Base-by-base conservation (phyloP, 2,797 vertebrate species). In the Melanotaenia maccullochi region DNA sequence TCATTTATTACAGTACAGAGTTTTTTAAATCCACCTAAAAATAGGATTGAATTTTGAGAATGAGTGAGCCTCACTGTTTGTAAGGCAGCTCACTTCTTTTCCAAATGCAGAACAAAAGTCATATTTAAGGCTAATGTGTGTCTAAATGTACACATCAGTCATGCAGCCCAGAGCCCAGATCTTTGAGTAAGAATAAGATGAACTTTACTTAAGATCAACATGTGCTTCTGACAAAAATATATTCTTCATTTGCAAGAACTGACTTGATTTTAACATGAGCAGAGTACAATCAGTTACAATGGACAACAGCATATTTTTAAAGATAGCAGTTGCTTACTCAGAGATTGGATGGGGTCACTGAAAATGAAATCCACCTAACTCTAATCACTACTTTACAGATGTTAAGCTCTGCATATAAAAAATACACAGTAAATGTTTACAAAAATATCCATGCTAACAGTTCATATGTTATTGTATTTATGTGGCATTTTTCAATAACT, bases 1-100 rank as follows among this genome's bases (percentile, higher is more conserved):
- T 7, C 0, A 47, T 76, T 69, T 78, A 78, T 33, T 42, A 24
- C 2, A 13, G 11, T 38, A n/a, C n/a, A 13, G 11, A 13, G 3
- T 38, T 32, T 32, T 32, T 32, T 32, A 32, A 32, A 4, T 32
- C 30, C 3, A 61, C 56, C 76, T 76, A 20, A 71, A 76, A 76
- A 63, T 40, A 51, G 42, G 60, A 36, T 25, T 35, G 71, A 74
- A 79, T 68, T 47, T 44, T 22, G 38, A 14, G 55, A 68, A 63
- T 85, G 40, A 33, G 28, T n/a, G 56, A 33, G 12, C 56, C 35
- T 49, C 33, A 30, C 72, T 66, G 64, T 65, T 74, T 42, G 76
- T 75, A 49, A 38, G 38, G 72, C 36, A 68, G 70, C 25, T 35
- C 8, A 1, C 33, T 25, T 8, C 33, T 9, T 8, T 8, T 35